Conservation (phyloP, 2,113 vertebrate species). For the Bubo scandiacus region DNA sequence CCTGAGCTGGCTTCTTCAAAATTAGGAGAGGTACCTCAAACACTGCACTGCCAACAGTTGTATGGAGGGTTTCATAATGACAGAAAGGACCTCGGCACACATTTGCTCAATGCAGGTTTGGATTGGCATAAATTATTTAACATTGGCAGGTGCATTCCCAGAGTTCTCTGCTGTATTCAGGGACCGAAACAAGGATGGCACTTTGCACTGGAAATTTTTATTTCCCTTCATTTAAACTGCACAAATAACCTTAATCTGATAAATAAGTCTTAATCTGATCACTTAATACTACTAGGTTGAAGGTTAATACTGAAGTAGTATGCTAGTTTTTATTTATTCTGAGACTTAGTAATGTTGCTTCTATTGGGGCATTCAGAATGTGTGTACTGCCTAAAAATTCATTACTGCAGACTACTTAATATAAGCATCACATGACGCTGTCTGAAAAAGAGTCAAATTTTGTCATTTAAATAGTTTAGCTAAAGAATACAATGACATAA, state of each 20-base stretch:
- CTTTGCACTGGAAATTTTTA: neutral
- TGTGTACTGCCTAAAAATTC: slow-evolving; percentile 66
- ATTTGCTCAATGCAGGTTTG: neutral
- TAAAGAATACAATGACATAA: slow-evolving; percentile 67
- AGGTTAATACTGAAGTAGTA: neutral
- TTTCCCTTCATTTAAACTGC: neutral
- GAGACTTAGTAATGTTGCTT: neutral
- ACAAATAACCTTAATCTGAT: neutral
- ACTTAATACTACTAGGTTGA: neutral
- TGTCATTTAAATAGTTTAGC: slow-evolving; percentile 74
- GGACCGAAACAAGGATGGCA: neutral
- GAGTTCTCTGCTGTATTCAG: neutral
- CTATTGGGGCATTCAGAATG: slow-evolving; percentile 60
- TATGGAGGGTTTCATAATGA: neutral
- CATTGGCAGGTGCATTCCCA: neutral
- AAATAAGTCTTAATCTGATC: no score
- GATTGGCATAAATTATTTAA: neutral
- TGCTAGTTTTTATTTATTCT: slow-evolving; percentile 41
- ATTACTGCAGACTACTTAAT: slow-evolving; percentile 68
- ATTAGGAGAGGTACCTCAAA: neutral
- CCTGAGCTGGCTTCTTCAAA: neutral
- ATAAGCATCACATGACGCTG: slow-evolving; percentile 69
- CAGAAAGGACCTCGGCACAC: neutral
- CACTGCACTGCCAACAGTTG: neutral
- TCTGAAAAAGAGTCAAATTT: slow-evolving; percentile 62